Conservation (phyloP, 2,113 vertebrate species). For the Gnathonemus longibarbis region DNA sequence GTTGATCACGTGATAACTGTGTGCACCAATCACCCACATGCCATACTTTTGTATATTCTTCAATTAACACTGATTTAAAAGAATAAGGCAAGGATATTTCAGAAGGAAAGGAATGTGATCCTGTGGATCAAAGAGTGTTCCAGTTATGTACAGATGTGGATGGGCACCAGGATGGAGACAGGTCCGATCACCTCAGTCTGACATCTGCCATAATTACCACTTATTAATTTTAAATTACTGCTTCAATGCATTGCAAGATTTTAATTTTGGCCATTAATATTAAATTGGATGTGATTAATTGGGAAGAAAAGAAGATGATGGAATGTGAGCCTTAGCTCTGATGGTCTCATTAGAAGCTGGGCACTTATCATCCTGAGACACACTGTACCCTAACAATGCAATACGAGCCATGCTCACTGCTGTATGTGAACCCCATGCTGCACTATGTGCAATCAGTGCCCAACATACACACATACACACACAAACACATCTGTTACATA, state of each 20-base stretch:
- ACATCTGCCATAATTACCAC: slow-evolving; percentile 62
- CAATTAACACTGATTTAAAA: background rate
- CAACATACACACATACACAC: background rate
- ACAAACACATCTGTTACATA: slow-evolving; percentile 20
- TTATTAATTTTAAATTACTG: slow-evolving; percentile 73
- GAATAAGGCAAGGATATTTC: background rate
- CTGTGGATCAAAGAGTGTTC: background rate
- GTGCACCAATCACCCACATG: background rate
- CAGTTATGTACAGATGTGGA: background rate
- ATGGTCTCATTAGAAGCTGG: slow-evolving; percentile 46
- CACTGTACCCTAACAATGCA: slow-evolving; percentile 15
- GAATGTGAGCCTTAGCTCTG: slow-evolving; percentile 56
- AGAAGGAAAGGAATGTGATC: background rate
- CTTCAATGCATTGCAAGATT: slow-evolving; percentile 63
- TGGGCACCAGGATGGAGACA: background rate
- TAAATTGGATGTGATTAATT: slow-evolving; percentile 57
- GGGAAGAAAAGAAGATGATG: slow-evolving; percentile 51
- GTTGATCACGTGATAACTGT: background rate
- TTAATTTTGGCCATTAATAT: slow-evolving; percentile 69
- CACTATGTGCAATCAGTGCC: background rate
- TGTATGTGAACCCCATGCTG: background rate
- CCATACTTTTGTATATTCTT: background rate
- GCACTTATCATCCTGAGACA: slow-evolving; percentile 23
- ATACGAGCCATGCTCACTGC: background rate
- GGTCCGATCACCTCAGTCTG: slow-evolving; percentile 12